phyloP scores from a whole-genome alignment of 2,113 vertebrate genomes.

The Ictalurus furcatus region DNA sequence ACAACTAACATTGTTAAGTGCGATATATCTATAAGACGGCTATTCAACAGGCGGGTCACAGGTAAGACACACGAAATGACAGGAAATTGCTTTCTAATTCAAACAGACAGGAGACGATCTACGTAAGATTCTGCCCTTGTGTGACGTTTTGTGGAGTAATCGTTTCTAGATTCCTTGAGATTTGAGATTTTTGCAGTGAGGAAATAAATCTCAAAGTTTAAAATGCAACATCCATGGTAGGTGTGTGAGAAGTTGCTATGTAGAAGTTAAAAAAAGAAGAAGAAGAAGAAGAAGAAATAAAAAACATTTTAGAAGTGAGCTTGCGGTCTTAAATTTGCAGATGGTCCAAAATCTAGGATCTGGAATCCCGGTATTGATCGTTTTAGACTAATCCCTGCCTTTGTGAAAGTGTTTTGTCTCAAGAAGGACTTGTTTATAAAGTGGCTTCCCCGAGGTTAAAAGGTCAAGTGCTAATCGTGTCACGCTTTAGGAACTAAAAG shows the following conservation, averaged over 20 bases:
- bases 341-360: background rate
- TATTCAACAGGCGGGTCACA: too few species aligned
- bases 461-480: constrained; percentile 19
- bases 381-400: background rate
- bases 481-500: background rate
- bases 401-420: background rate
- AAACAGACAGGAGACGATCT: background rate
- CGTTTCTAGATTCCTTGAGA: too few species aligned
- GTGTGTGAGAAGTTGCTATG: background rate
- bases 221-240: too few species aligned
- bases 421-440: background rate
- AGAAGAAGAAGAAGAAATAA: background rate
- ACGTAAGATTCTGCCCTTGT: too few species aligned
- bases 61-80: background rate
- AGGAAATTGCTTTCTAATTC: background rate
- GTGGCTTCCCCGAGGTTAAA: constrained; percentile 20
- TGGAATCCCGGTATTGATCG: background rate
- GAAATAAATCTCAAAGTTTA: too few species aligned
- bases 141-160: too few species aligned
- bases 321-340: background rate
- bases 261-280: background rate
- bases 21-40: too few species aligned
- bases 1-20: too few species aligned
- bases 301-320: background rate
- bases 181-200: too few species aligned